Percentiles rank a stretch among this genome's conserved stretches.
These are phyloP conservation scores for Patella caerulea DNA, from an alignment of 2,888 invertebrate genomes.

Conservation along the genomic window DNA sequence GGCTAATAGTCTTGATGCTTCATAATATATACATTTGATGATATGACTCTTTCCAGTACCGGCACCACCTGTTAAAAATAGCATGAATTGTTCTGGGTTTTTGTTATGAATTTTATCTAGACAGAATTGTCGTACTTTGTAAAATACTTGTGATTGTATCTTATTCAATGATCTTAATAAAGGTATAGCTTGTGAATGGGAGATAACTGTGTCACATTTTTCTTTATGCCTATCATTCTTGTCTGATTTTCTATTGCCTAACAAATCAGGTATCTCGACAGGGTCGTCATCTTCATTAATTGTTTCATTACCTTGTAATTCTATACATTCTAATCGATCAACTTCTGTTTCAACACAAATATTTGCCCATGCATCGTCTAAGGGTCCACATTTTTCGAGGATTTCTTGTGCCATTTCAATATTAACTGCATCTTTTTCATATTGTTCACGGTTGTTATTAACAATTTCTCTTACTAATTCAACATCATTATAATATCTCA, in stretches of 20 bases:
- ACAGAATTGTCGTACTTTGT: conserved; percentile 26
- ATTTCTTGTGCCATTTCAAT: not conserved
- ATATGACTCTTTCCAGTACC: conserved; percentile 22
- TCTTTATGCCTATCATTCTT: not conserved
- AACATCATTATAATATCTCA: conserved; percentile 3
- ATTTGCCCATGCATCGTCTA: conserved; percentile 20
- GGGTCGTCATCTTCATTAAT: not conserved
- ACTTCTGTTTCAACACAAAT: conserved; percentile 8
- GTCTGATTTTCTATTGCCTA: not conserved
- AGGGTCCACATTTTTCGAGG: not conserved
- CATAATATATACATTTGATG: conserved; percentile 22
- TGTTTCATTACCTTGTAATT: not conserved
- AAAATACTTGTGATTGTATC: conserved; percentile 25
- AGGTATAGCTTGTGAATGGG: not conserved
- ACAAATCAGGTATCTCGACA: not conserved
- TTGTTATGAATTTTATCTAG: not conserved
- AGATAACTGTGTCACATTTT: not conserved
- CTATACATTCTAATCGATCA: not conserved
- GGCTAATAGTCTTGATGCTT: conserved; percentile 17
- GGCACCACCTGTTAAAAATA: conserved; percentile 27
- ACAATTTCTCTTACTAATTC: not conserved
- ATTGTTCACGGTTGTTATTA: conserved; percentile 4
- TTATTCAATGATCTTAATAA: conserved; percentile 20
- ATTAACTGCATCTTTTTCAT: not conserved
- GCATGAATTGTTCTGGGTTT: conserved; percentile 6